Evolutionary conservation across 2,797 vertebrate genomes (phyloP).

Genomic region (Gymnocypris eckloni): DNA sequence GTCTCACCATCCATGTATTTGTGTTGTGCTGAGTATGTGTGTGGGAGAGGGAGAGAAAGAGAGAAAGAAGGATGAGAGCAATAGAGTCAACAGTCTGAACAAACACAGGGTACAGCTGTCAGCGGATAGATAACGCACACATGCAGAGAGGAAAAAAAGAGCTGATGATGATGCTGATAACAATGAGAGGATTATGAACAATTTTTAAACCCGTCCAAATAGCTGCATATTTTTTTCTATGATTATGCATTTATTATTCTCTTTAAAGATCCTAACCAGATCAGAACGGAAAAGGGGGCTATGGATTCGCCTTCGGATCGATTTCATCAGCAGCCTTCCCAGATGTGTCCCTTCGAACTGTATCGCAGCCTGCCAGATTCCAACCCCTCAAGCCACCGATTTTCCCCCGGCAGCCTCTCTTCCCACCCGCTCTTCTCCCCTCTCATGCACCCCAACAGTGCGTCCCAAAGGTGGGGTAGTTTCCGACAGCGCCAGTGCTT

Average conservation of each 20-base stretch:
- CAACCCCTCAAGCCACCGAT: slow-evolving; percentile 64
- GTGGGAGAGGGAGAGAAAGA: slow-evolving; percentile 39
- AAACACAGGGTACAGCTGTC: slow-evolving; percentile 85
- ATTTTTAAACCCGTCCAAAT: slow-evolving; percentile 47
- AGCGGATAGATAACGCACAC: slow-evolving; percentile 77
- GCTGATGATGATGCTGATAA: slow-evolving; percentile 64
- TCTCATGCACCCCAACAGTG: slow-evolving; percentile 74
- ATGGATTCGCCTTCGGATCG: slow-evolving; percentile 80
- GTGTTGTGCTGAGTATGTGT: slow-evolving; percentile 58
- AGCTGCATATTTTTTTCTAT: neutral
- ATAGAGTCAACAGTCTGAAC: slow-evolving; percentile 82
- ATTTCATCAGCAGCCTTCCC: slow-evolving; percentile 72
- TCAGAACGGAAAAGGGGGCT: slow-evolving; percentile 41
- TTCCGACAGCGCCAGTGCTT: slow-evolving; percentile 61
- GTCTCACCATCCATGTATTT: slow-evolving; percentile 60
- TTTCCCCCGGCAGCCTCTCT: slow-evolving; percentile 65
- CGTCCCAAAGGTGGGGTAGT: slow-evolving; percentile 67
- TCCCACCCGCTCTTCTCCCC: slow-evolving; percentile 78
- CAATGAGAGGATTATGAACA: slow-evolving; percentile 44
- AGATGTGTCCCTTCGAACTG: slow-evolving; percentile 71
- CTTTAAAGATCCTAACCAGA: slow-evolving; percentile 61
- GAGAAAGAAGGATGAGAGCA: slow-evolving; percentile 66
- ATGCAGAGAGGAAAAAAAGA: slow-evolving; percentile 62
- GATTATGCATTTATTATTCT: slow-evolving; percentile 28
- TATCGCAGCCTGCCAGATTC: slow-evolving; percentile 70